Conservation (phyloP, 2,797 vertebrate genomes). For the Melanotaenia trifasciata region DNA sequence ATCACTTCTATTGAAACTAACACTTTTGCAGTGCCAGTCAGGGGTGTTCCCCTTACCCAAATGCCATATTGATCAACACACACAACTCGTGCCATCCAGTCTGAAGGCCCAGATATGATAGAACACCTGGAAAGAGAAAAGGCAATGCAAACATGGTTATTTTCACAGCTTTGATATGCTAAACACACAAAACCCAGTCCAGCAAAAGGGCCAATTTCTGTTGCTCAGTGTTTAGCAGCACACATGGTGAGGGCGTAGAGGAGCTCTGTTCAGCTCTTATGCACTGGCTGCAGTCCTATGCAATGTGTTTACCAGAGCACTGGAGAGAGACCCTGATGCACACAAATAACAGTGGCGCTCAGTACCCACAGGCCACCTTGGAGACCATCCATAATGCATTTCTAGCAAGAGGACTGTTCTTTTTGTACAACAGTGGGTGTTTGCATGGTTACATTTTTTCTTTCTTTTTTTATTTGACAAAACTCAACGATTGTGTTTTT, state of each 20-base stretch:
- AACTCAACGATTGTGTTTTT: neutral
- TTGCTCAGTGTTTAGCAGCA: constrained; percentile 66
- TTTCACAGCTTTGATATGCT: constrained; percentile 87
- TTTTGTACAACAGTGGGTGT: constrained; percentile 25
- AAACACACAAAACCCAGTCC: constrained; percentile 76
- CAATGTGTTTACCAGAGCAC: constrained; percentile 75
- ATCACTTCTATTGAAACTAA: constrained; percentile 64
- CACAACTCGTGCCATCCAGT: constrained; percentile 65
- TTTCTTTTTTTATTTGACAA: neutral
- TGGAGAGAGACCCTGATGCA: constrained; percentile 70
- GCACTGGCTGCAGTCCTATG: constrained; percentile 78
- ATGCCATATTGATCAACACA: constrained; percentile 73
- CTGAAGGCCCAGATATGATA: constrained; percentile 82
- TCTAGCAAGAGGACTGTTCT: constrained; percentile 43
- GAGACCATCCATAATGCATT: constrained; percentile 71
- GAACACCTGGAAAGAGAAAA: constrained; percentile 83
- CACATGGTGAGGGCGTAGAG: constrained; percentile 75
- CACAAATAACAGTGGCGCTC: constrained; percentile 70
- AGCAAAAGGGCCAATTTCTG: constrained; percentile 74
- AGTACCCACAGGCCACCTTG: constrained; percentile 68
- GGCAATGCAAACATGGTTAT: constrained; percentile 84
- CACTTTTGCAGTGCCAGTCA: constrained; percentile 72
- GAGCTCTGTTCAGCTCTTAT: constrained; percentile 75
- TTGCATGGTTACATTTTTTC: constrained; percentile 19
- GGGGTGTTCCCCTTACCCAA: constrained; percentile 74